Evolutionary conservation across 35 echinoderm and acorn worm genomes (phyloP), one percentile per base, ranked within the genome.

Genomic region (Apostichopus californicus): DNA sequence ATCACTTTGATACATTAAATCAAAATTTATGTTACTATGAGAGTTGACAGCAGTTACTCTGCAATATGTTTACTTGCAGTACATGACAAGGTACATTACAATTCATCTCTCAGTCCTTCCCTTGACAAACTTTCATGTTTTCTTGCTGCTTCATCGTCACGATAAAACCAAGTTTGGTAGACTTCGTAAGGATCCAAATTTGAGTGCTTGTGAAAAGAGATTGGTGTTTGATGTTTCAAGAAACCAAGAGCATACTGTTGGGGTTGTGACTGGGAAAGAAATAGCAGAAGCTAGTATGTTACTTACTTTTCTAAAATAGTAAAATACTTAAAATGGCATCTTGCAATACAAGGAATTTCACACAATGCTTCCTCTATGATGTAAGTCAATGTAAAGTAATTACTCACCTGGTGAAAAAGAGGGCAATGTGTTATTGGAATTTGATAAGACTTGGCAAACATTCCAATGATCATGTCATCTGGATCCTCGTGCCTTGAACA

Each of bases 401-500:
- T 87, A 93, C 81, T 87, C 56, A 99, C 97, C 93, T 99, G 97
- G 79, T 99, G 97, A 65, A 99, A 96, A 17, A 99, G 93, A 54
- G 97, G 97, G 22, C 92, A 93, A 54, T 99, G 95, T 1, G 95
- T 91, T 4, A 99, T 79, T 23, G 92, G 91, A n/a, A 96, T 88
- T 11, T 60, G 77, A 26, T 86, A 87, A 86, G 92, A 70, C 84
- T 94, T 96, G 23, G 93, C 91, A 86, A 93, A 99, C 93, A 94
- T 95, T 6, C 97, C 97, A 85, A 99, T 88, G 17, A 99, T 96
- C 97, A 99, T 99, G 75, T 99, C 97, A 93, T 99, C 97, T 5
- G 97, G 97, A 56, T 99, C 97, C 11, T 96, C 95, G 79, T 93
- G 57, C 56, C 86, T 95, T 58, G 91, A 87, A 81, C 97, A 99